phyloP scores from a whole-genome alignment of 2,888 invertebrate species.

The Morpho deidamia region DNA sequence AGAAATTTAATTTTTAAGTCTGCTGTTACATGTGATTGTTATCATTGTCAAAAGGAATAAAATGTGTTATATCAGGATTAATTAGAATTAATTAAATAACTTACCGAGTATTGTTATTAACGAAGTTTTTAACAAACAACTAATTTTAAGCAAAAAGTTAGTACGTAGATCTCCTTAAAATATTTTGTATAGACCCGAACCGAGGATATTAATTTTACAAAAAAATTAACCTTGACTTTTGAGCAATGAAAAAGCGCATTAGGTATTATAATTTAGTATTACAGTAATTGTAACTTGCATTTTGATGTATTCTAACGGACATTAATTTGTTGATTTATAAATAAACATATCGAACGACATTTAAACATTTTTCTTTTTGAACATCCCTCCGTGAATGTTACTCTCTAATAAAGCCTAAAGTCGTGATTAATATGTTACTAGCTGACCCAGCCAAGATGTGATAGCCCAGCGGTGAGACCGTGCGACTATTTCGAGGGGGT shows the following conservation, averaged over 20 bases:
- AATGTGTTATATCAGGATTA: not conserved
- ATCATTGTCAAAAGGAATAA: conserved; percentile 89
- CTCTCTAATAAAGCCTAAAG: too few species aligned
- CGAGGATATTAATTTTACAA: too few species aligned
- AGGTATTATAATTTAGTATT: not conserved
- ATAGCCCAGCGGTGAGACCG: too few species aligned
- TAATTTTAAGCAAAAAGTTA: not conserved
- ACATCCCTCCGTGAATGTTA: too few species aligned
- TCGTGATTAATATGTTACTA: too few species aligned
- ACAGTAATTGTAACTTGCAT: not conserved
- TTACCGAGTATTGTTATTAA: not conserved
- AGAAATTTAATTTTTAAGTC: conserved; percentile 89
- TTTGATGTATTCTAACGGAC: not conserved
- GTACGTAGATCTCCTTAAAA: too few species aligned
- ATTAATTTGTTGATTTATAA: not conserved
- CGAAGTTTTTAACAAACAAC: not conserved
- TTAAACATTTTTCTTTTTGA: not conserved
- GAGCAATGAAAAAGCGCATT: not conserved
- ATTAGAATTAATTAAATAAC: not conserved
- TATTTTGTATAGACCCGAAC: too few species aligned
- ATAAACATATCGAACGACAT: not conserved
- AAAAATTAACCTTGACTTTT: not conserved
- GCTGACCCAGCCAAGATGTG: too few species aligned
- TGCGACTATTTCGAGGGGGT: too few species aligned
- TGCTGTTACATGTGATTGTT: conserved; percentile 89